phyloP scores from a whole-genome alignment of 2,113 vertebrate species.

The Camelus dromedarius region DNA sequence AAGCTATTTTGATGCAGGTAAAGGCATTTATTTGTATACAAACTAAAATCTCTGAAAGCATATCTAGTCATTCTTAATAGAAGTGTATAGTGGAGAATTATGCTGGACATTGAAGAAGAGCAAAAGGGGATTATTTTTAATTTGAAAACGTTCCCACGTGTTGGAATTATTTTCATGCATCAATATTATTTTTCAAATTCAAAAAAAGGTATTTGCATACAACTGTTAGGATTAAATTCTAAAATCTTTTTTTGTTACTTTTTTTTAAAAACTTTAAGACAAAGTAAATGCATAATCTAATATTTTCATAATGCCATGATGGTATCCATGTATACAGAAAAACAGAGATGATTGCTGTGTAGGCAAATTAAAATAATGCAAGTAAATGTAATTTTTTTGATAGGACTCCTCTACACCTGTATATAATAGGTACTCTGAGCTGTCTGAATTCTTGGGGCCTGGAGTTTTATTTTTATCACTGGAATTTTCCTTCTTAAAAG shows the following conservation, averaged over 20 bases:
- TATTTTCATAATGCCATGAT: neutral
- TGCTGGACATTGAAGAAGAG: neutral
- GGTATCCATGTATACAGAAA: neutral
- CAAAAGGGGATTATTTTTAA: neutral
- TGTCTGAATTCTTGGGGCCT: neutral
- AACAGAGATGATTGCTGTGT: neutral
- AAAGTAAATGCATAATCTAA: neutral
- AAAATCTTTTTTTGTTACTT: neutral
- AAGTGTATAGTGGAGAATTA: neutral
- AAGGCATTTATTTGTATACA: neutral
- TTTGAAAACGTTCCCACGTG: neutral
- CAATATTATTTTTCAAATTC: neutral
- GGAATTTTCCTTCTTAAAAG: constrained; percentile 31
- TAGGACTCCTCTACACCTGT: neutral
- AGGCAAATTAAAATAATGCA: neutral
- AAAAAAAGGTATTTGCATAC: neutral
- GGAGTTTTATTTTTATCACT: neutral
- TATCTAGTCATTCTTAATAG: neutral
- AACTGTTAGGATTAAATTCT: constrained; percentile 1
- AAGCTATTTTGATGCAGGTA: neutral
- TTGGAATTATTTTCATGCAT: neutral
- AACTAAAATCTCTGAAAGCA: neutral
- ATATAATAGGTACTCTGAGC: neutral
- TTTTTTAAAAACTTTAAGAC: neutral
- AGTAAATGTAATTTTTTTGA: neutral